Evolutionary conservation across 2,797 vertebrate genomes (phyloP).

Genomic region (Sandelia bainsii): DNA sequence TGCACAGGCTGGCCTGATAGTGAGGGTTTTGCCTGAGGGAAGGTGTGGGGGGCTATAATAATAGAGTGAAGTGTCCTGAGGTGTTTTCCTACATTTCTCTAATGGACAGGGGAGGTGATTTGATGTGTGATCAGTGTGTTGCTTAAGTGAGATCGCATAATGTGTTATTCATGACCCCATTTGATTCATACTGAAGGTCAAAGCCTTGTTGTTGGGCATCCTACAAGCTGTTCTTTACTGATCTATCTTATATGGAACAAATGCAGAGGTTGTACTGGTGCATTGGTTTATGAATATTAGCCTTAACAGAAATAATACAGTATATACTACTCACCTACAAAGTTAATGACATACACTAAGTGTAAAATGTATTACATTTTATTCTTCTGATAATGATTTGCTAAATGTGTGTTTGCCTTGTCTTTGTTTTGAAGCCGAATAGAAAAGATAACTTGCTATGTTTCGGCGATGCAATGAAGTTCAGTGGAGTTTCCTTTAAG

Average conservation of each 20-base stretch:
- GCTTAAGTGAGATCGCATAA: constrained; percentile 49
- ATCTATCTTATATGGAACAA: constrained; percentile 27
- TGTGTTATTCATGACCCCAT: constrained; percentile 68
- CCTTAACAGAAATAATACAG: background rate
- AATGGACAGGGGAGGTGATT: constrained; percentile 46
- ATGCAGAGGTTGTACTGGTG: background rate
- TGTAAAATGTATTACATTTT: background rate
- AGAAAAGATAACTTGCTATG: background rate
- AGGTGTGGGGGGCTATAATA: constrained; percentile 21
- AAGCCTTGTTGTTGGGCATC: constrained; percentile 25
- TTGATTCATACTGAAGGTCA: constrained; percentile 67
- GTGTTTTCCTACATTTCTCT: constrained; percentile 47
- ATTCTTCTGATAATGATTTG: background rate
- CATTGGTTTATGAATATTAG: background rate
- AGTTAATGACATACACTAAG: background rate
- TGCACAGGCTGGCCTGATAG: constrained; percentile 40
- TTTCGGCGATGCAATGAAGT: background rate
- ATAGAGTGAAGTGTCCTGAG: constrained; percentile 36
- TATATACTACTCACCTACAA: background rate
- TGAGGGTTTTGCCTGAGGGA: constrained; percentile 9
- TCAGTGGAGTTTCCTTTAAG: background rate
- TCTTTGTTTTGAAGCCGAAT: background rate
- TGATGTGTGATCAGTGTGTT: constrained; percentile 33
- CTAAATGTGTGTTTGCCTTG: background rate
- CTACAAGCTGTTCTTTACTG: constrained; percentile 19